Conservation (phyloP, 2,888 invertebrate genomes). For the Agonopterix alstromeriana region DNA sequence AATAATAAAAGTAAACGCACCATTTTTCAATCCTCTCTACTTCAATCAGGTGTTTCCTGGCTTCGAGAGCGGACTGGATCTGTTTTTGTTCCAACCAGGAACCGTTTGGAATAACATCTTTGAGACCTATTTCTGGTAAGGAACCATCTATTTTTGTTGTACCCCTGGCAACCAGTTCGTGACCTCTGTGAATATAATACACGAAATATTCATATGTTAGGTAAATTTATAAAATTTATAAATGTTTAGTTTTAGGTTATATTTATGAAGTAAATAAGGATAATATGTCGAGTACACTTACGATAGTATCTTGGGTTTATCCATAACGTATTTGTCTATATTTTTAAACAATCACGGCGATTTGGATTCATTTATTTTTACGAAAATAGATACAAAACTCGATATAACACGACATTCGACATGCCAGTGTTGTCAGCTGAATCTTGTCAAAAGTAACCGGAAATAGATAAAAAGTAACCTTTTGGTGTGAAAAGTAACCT, state of each 20-base stretch:
- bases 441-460: too few species aligned
- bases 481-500: too few species aligned
- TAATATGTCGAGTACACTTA: constrained; percentile 23
- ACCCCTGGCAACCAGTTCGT: constrained; percentile 50
- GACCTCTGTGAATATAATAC: constrained; percentile 39
- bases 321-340: constrained; percentile 16
- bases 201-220: not conserved
- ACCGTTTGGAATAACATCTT: constrained; percentile 71
- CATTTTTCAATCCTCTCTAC: constrained; percentile 76
- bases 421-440: not conserved
- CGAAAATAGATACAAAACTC: not conserved
- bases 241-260: not conserved
- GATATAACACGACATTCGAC: not conserved
- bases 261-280: not conserved
- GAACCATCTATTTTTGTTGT: constrained; percentile 55
- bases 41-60: constrained; percentile 67
- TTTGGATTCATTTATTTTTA: not conserved
- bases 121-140: constrained; percentile 71
- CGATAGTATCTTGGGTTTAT: constrained; percentile 34
- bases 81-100: constrained; percentile 79
- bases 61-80: constrained; percentile 72
- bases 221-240: not conserved
- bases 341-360: too few species aligned
- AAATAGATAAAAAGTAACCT: too few species aligned
- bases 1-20: constrained; percentile 27